These are phyloP conservation scores for Drosophila paulistorum DNA, from an alignment of 1,140 invertebrate species.

Conservation along the genomic window DNA sequence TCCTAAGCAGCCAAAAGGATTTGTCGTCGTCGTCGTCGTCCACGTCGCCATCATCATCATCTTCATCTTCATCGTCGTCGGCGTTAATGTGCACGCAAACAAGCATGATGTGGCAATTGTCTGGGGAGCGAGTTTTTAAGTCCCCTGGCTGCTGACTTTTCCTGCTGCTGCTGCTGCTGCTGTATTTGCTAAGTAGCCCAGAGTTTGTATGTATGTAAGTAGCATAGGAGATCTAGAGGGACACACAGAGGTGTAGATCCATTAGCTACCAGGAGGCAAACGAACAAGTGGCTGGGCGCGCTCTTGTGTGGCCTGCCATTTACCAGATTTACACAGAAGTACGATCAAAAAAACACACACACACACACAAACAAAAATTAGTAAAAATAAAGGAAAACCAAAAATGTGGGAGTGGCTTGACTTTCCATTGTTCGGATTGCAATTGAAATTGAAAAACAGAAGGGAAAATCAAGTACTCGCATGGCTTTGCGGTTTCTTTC, in stretches of 20 bases:
- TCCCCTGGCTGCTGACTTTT: conserved; percentile 13
- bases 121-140: conserved; percentile 51
- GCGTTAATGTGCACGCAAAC: conserved; percentile 77
- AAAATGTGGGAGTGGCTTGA: conserved; percentile 35
- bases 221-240: conserved; percentile 16
- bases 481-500: too few species aligned
- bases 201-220: conserved; percentile 15
- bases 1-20: conserved; percentile 75
- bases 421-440: conserved; percentile 7
- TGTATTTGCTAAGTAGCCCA: conserved; percentile 58
- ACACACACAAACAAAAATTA: too few species aligned
- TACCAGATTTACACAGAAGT: conserved; percentile 13
- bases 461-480: background rate
- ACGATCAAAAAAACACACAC: background rate
- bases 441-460: background rate
- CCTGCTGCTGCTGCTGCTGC: background rate
- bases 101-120: conserved; percentile 79
- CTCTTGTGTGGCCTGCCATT: too few species aligned
- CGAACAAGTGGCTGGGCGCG: too few species aligned
- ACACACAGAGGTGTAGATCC: conserved; percentile 65
- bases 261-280: conserved; percentile 62
- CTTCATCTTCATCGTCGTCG: conserved; percentile 26
- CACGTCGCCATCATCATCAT: conserved; percentile 28
- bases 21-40: conserved; percentile 53
- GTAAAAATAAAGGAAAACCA: background rate